Base-by-base conservation (phyloP, 2,113 vertebrate genomes). In the Diphyllodes magnificus region DNA sequence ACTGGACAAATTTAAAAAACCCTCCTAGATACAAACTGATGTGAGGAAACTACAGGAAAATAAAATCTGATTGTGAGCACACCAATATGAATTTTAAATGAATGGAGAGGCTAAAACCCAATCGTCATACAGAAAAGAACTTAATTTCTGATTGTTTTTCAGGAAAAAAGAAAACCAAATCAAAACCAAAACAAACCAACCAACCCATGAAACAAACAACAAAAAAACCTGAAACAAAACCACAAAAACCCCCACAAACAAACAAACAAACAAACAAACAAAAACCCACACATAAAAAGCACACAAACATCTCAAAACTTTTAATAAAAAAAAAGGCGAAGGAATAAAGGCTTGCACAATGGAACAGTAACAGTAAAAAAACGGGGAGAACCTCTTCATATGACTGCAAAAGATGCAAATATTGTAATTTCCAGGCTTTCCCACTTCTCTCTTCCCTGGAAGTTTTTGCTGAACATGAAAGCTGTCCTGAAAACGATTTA, bases 221-320 rank as follows among this genome's bases (percentile, higher is more conserved):
- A 7, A 35, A 21, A 13, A 71, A 33, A 37, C 0, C 1, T 1
- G 10, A 69, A 11, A 2, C 7, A 12, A 50, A 72, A 27, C 5
- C 7, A 28, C 6, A 12, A 10, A 75, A 65, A 4, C 3, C 2
- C 3, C 7, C 12, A n/a, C 37, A 37, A 37, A 37, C 37, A 37
- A 64, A 35, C 2, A 28, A 66, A 19, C 14, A 42, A 42, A 63
- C 56, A 30, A 42, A 63, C 22, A 30, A 42, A 31, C 8, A 61
- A 61, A 23, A 23, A 60, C 5, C 25, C 9, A 24, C 20, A 40
- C 1, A 1, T 35, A 40, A 56, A 51, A 20, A 31, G 0, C 11
- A 13, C 7, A 59, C 11, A 78, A 68, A 30, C 1, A 2, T 69
- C 44, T 44, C 24, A 42, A 31, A 71, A 45, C 0, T 31, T 73